phyloP scores from a whole-genome alignment of 2,888 invertebrate species.

The Synanthedon myopaeformis region DNA sequence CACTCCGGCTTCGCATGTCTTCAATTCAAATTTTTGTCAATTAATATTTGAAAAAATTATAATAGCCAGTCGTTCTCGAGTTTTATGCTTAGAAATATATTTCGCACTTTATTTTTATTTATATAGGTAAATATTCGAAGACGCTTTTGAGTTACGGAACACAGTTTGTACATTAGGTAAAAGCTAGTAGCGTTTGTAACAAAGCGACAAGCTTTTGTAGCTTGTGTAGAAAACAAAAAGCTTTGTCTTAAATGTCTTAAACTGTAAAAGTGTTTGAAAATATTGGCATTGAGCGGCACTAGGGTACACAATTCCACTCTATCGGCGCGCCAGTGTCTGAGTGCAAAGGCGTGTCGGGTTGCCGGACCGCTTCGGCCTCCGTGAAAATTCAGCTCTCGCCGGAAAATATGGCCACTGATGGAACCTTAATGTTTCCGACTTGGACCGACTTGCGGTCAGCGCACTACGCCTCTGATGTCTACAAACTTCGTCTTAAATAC shows the following conservation, averaged over 20 bases:
- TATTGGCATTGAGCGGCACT: constrained; percentile 38
- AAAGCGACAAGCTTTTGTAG: neutral
- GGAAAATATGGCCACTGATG: constrained; percentile 65
- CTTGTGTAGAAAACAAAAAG: neutral
- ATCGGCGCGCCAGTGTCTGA: constrained; percentile 48
- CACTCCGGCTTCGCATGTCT: too few species aligned
- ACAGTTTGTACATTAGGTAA: too few species aligned
- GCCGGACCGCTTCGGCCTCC: constrained; percentile 45
- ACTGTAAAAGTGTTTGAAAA: constrained; percentile 20
- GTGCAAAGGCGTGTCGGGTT: constrained; percentile 65
- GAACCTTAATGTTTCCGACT: constrained; percentile 67
- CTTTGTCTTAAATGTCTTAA: neutral
- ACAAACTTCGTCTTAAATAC: constrained; percentile 37
- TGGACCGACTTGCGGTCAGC: constrained; percentile 55
- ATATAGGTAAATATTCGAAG: too few species aligned
- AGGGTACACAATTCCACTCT: constrained; percentile 53
- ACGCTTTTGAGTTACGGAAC: too few species aligned
- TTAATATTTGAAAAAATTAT: too few species aligned
- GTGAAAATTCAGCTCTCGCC: constrained; percentile 53
- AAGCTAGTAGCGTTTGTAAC: too few species aligned
- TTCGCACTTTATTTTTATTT: too few species aligned
- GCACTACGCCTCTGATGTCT: constrained; percentile 31
- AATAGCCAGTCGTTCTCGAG: too few species aligned
- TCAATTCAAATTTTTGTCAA: too few species aligned
- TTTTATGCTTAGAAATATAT: too few species aligned